These are phyloP conservation scores for Gila robusta DNA, from an alignment of 2,797 vertebrate species.

Conservation along the genomic window DNA sequence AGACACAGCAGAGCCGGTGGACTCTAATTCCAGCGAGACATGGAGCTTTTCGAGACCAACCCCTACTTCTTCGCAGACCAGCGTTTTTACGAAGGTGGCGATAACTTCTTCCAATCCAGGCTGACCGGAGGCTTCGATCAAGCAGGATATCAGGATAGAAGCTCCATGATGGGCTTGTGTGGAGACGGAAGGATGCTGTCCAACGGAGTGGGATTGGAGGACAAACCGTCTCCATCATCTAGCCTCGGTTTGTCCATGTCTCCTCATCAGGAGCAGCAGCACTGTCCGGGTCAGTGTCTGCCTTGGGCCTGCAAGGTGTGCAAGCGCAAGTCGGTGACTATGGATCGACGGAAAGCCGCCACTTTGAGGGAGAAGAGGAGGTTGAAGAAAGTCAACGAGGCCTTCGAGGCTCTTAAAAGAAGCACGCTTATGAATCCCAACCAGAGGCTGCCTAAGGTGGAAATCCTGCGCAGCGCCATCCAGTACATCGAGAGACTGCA, in stretches of 20 bases:
- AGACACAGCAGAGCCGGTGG: constrained; percentile 58
- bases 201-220: constrained; percentile 79
- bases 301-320: constrained; percentile 98
- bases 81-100: constrained; percentile 94
- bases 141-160: constrained; percentile 84
- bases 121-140: constrained; percentile 87
- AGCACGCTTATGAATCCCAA: constrained; percentile 98
- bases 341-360: constrained; percentile 92
- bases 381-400: constrained; percentile 98
- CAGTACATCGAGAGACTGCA: constrained; percentile 98
- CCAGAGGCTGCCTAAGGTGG: constrained; percentile 97
- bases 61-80: constrained; percentile 96
- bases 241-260: constrained; percentile 72
- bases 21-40: constrained; percentile 70
- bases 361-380: constrained; percentile 94
- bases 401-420: constrained; percentile 95
- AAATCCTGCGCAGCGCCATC: constrained; percentile 97
- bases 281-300: constrained; percentile 94
- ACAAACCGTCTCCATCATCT: constrained; percentile 86
- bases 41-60: constrained; percentile 99
- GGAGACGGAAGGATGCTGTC: constrained; percentile 76
- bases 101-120: constrained; percentile 89
- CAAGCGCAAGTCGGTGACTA: constrained; percentile 93
- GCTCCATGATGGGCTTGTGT: constrained; percentile 85
- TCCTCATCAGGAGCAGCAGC: constrained; percentile 84